Conservation (phyloP, 2,888 invertebrate species). For the Yponomeuta plumbellus region DNA sequence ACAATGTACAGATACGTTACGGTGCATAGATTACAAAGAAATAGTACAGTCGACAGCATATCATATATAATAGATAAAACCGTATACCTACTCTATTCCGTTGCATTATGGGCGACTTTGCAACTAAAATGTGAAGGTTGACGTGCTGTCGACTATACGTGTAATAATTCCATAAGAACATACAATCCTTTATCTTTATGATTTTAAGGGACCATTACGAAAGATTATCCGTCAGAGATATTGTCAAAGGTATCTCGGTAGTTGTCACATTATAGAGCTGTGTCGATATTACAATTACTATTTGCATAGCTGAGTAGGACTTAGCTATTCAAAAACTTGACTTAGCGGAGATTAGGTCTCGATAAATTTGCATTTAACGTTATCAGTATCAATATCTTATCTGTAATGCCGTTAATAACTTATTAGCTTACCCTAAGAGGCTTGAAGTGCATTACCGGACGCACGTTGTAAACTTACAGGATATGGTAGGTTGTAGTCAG, state of each 20-base stretch:
- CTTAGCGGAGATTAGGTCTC: conserved; percentile 6
- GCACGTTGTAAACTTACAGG: neutral
- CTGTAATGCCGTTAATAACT: conserved; percentile 13
- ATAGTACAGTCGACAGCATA: too few species aligned
- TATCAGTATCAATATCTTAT: conserved; percentile 24
- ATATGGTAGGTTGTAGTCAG: neutral
- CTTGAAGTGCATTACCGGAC: neutral
- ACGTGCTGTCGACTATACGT: too few species aligned
- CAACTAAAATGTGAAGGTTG: too few species aligned
- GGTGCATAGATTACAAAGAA: too few species aligned
- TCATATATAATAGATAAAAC: too few species aligned
- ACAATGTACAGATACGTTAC: too few species aligned
- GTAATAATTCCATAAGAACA: too few species aligned
- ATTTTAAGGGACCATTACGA: too few species aligned
- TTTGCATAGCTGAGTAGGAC: conserved; percentile 3
- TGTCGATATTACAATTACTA: conserved; percentile 9
- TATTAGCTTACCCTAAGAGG: neutral
- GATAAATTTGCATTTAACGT: conserved; percentile 23
- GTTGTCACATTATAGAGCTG: neutral
- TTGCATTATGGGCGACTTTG: too few species aligned
- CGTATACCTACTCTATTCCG: too few species aligned
- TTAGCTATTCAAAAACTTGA: conserved; percentile 8
- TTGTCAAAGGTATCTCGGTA: neutral
- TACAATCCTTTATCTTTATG: too few species aligned
- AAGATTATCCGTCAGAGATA: too few species aligned